These are phyloP conservation scores for Sphenodon punctatus DNA, from an alignment of 2,797 vertebrate species.

Conservation along the genomic window DNA sequence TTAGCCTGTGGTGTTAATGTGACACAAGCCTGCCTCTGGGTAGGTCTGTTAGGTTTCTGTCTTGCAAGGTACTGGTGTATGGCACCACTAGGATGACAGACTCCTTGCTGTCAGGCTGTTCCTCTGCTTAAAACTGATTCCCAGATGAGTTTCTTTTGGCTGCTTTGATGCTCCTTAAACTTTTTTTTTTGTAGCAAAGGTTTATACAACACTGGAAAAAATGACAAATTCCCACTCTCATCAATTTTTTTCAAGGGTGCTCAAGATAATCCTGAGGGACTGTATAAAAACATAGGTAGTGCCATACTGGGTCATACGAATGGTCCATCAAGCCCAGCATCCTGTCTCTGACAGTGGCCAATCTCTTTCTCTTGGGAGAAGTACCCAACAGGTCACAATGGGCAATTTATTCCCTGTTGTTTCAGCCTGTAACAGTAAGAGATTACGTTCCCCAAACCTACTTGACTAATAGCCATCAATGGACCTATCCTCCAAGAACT, in stretches of 20 bases:
- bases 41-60: constrained; percentile 9
- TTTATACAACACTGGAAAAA: not conserved
- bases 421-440: too few species aligned
- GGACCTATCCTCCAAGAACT: too few species aligned
- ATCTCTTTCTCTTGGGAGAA: too few species aligned
- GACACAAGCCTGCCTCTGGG: not conserved
- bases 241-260: not conserved
- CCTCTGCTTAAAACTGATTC: constrained; percentile 3
- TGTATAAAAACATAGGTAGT: not conserved
- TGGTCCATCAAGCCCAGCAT: too few species aligned
- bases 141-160: not conserved
- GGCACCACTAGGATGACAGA: fast-evolving
- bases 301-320: too few species aligned
- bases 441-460: too few species aligned
- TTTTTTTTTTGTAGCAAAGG: not conserved
- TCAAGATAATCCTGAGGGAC: not conserved
- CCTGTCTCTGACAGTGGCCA: too few species aligned
- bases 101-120: not conserved
- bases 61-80: too few species aligned
- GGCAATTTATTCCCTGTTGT: too few species aligned
- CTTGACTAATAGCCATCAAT: too few species aligned
- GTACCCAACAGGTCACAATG: too few species aligned
- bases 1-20: constrained; percentile 50
- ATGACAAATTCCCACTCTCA: not conserved
- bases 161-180: not conserved